These are phyloP conservation scores for Battus philenor DNA, from an alignment of 1,140 invertebrate species.

Conservation along the genomic window DNA sequence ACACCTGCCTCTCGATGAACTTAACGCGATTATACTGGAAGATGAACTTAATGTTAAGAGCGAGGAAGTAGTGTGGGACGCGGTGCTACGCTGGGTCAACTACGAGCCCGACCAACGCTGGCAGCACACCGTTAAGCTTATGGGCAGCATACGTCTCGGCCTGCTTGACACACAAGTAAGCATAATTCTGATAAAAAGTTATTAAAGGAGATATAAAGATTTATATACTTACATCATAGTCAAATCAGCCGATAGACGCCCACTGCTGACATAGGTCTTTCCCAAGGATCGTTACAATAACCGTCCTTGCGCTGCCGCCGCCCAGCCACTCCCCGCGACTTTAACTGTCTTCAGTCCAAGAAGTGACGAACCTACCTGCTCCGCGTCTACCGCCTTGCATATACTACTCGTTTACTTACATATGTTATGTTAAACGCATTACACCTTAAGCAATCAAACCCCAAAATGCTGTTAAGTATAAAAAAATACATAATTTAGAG, in stretches of 20 bases:
- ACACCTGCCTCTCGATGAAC: slow-evolving; percentile 80
- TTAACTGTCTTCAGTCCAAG: too few species aligned
- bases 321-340: too few species aligned
- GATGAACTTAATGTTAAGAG: slow-evolving; percentile 84
- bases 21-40: slow-evolving; percentile 83
- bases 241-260: not conserved
- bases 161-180: slow-evolving; percentile 86
- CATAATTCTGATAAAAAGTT: not conserved
- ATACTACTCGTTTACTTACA: too few species aligned
- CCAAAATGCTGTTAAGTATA: too few species aligned
- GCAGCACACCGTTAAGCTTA: slow-evolving; percentile 82
- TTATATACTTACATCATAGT: not conserved
- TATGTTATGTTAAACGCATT: too few species aligned
- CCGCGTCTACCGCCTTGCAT: too few species aligned
- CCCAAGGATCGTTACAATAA: too few species aligned
- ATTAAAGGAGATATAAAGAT: not conserved
- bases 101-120: slow-evolving; percentile 79
- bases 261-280: too few species aligned
- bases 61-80: slow-evolving; percentile 78
- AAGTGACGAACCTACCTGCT: too few species aligned
- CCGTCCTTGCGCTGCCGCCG: too few species aligned
- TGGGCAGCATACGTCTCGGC: slow-evolving; percentile 89
- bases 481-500: too few species aligned
- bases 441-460: too few species aligned
- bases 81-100: slow-evolving; percentile 77